phyloP scores from a whole-genome alignment of 2,888 invertebrate species.

The Diloba caeruleocephala region DNA sequence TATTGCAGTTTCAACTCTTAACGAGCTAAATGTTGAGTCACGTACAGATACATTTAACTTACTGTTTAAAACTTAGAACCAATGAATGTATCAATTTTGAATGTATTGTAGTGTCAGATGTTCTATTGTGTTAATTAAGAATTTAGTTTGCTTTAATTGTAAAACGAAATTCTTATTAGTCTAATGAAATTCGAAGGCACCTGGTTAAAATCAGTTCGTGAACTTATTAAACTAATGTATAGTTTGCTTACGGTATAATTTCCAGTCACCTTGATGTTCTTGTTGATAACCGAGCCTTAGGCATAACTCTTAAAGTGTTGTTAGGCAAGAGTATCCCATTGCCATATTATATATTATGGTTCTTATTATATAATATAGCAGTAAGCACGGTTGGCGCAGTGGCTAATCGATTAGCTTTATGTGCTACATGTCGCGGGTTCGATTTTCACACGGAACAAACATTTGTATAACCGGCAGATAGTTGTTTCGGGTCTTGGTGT shows the following conservation, averaged over 20 bases:
- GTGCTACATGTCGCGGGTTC: no score
- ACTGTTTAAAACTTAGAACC: not conserved
- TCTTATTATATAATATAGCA: no score
- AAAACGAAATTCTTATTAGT: slow-evolving; percentile 3
- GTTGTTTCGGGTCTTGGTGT: no score
- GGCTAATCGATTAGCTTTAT: no score
- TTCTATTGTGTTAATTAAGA: slow-evolving; percentile 20
- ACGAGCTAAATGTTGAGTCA: slow-evolving; percentile 23
- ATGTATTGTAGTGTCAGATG: slow-evolving; percentile 32
- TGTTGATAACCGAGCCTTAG: slow-evolving; percentile 30
- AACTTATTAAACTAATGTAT: slow-evolving; percentile 13
- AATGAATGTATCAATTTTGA: slow-evolving; percentile 6
- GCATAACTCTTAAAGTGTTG: slow-evolving; percentile 27
- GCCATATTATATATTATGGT: slow-evolving; percentile 20
- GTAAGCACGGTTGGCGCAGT: no score
- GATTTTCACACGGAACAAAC: no score
- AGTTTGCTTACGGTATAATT: slow-evolving; percentile 25
- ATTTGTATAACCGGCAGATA: no score
- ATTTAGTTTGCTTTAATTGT: no score
- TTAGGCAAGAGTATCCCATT: slow-evolving; percentile 22
- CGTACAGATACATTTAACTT: slow-evolving; percentile 32
- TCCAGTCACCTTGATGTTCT: slow-evolving; percentile 11
- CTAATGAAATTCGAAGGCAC: slow-evolving; percentile 11
- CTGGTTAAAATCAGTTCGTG: slow-evolving; percentile 8
- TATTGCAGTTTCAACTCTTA: slow-evolving; percentile 12